phyloP scores from a whole-genome alignment of 2,797 vertebrate species.

The Delichon dasypus region DNA sequence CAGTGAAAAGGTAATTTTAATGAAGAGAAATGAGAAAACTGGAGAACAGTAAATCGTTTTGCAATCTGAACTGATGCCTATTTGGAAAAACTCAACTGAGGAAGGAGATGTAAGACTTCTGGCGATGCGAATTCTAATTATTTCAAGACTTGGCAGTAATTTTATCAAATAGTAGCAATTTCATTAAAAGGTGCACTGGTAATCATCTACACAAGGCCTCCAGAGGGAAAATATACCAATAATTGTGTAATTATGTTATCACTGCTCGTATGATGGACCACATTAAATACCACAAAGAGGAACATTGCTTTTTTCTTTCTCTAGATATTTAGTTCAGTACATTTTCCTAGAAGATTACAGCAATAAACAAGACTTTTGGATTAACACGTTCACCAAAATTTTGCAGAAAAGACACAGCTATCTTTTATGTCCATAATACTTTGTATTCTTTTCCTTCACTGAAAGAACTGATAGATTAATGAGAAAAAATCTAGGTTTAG shows the following conservation, averaged over 20 bases:
- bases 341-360: conserved; percentile 60
- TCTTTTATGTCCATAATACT: background rate
- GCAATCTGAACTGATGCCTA: conserved; percentile 62
- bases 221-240: conserved; percentile 60
- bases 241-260: conserved; percentile 71
- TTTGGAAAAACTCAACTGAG: conserved; percentile 66
- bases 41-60: background rate
- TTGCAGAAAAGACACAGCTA: background rate
- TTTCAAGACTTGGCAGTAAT: conserved; percentile 69
- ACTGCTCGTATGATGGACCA: conserved; percentile 48
- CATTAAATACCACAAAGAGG: conserved; percentile 58
- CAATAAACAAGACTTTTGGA: conserved; percentile 48
- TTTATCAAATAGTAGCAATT: conserved; percentile 75
- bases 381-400: conserved; percentile 11
- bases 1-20: conserved; percentile 42
- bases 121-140: conserved; percentile 71
- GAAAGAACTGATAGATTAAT: background rate
- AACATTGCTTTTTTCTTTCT: conserved; percentile 50
- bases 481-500: background rate
- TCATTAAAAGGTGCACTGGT: conserved; percentile 74
- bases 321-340: conserved; percentile 5
- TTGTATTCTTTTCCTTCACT: background rate
- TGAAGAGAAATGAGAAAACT: conserved; percentile 24
- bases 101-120: conserved; percentile 66
- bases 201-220: conserved; percentile 67